Evolutionary conservation across 1,140 invertebrate species (phyloP).

Genomic region (Xylocopa sonorina): DNA sequence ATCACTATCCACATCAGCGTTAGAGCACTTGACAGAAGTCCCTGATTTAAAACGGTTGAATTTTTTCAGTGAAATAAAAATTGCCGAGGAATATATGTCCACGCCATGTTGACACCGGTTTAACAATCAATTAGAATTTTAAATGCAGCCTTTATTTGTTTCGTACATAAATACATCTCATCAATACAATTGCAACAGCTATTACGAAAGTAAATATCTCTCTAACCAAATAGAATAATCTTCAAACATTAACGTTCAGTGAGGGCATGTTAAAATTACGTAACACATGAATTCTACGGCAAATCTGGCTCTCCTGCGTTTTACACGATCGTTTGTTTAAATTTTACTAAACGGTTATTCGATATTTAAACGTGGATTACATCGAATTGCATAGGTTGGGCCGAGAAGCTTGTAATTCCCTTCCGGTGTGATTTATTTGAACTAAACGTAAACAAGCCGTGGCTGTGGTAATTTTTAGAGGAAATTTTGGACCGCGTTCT

Average conservation of each 20-base stretch:
- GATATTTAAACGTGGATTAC: not conserved
- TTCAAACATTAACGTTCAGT: conserved; percentile 28
- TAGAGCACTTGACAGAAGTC: no score
- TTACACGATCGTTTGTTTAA: no score
- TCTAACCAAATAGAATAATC: conserved; percentile 24
- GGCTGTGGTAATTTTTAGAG: not conserved
- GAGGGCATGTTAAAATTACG: not conserved
- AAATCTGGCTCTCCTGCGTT: not conserved
- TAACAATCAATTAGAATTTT: conserved; percentile 5
- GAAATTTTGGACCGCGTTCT: not conserved
- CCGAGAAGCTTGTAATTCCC: not conserved
- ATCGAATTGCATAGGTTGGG: not conserved
- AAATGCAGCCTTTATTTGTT: conserved; percentile 44
- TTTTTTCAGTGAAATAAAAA: no score
- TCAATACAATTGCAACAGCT: conserved; percentile 43
- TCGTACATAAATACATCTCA: conserved; percentile 48
- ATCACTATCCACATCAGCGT: no score
- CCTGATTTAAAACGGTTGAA: no score
- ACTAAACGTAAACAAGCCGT: not conserved
- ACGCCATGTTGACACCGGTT: not conserved
- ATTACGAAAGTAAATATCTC: conserved; percentile 32
- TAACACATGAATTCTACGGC: conserved; percentile 1
- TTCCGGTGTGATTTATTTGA: not conserved
- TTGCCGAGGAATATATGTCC: no score
- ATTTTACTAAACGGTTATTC: not conserved